Conservation (phyloP, 2,888 invertebrate genomes). For the Calliscelio sp. region DNA sequence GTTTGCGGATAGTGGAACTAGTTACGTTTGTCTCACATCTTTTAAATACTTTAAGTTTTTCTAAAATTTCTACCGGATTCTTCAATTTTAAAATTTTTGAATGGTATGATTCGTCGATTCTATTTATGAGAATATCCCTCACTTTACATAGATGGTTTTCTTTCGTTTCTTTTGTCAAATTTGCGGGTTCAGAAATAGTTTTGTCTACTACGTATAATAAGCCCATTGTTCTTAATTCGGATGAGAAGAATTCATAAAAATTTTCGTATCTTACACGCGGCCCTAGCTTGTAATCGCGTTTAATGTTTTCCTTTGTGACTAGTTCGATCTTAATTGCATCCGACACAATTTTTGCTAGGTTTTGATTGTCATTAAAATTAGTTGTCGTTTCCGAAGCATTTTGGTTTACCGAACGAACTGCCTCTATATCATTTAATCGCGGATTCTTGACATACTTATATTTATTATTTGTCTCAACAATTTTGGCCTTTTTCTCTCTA, state of each 20-base stretch:
- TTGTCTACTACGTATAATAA: conserved; percentile 1
- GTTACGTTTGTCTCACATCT: background rate
- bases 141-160: too few species aligned
- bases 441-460: background rate
- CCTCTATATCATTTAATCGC: background rate
- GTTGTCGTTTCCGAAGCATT: too few species aligned
- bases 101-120: too few species aligned
- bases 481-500: background rate
- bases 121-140: too few species aligned
- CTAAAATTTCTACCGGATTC: background rate
- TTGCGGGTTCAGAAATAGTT: too few species aligned
- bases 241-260: background rate
- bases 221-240: background rate
- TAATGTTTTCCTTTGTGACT: too few species aligned
- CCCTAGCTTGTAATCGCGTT: too few species aligned
- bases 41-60: conserved; percentile 11
- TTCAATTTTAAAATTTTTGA: background rate
- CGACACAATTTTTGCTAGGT: background rate
- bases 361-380: background rate
- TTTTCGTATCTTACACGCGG: background rate
- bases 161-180: too few species aligned
- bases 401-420: background rate
- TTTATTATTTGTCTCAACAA: background rate
- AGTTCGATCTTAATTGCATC: conserved; percentile 5
- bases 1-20: background rate